Evolutionary conservation across 2,888 invertebrate genomes (phyloP).

Genomic region (Thalpophila matura): DNA sequence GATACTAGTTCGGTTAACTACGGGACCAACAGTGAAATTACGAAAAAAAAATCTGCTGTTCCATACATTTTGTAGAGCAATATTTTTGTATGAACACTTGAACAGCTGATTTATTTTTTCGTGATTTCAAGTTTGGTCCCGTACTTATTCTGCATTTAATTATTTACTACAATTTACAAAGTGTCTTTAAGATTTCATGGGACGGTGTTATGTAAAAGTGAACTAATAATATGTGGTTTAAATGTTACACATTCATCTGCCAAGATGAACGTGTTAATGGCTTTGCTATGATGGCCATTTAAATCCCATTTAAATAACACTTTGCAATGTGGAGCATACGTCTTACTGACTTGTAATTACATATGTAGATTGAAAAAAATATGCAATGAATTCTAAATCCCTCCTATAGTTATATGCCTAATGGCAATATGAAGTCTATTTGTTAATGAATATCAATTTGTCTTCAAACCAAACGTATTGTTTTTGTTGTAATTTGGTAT

Average conservation of each 20-base stretch:
- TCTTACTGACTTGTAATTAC: conserved; percentile 49
- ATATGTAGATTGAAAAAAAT: conserved; percentile 52
- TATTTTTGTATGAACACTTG: no score
- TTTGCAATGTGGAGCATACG: conserved; percentile 51
- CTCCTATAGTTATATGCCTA: conserved; percentile 30
- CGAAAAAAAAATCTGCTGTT: no score
- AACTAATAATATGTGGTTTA: conserved; percentile 50
- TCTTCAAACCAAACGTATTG: conserved; percentile 50
- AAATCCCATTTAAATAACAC: conserved; percentile 50
- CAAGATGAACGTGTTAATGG: conserved; percentile 62
- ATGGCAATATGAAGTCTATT: conserved; percentile 29
- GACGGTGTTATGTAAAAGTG: conserved; percentile 40
- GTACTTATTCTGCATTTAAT: no score
- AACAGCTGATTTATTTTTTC: no score
- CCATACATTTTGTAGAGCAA: no score
- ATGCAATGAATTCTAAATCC: conserved; percentile 40
- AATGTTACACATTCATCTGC: conserved; percentile 58
- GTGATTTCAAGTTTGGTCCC: no score
- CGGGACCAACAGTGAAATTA: no score
- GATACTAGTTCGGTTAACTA: no score
- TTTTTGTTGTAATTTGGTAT: conserved; percentile 33
- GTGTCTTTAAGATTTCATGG: conserved; percentile 3
- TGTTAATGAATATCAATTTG: conserved; percentile 42
- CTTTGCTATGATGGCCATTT: conserved; percentile 56
- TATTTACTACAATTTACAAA: conserved; percentile 8